Conservation (phyloP, 2,113 vertebrate species). For the Festucalex cinctus region DNA sequence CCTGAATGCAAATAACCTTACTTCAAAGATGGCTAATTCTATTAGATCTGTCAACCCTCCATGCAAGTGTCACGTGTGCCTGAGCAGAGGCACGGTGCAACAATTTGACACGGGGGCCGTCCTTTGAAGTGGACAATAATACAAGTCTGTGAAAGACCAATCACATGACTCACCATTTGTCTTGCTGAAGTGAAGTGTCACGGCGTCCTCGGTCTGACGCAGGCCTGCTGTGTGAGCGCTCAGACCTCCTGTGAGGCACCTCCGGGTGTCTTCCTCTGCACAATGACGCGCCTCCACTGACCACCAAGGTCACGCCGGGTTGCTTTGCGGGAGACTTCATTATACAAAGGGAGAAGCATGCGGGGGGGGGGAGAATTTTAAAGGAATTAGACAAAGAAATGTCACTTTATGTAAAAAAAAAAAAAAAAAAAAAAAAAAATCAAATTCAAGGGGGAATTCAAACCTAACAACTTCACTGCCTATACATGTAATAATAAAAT, state of each 20-base stretch:
- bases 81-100: conserved; percentile 31
- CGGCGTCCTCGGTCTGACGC: conserved; percentile 15
- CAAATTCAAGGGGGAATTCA: neutral
- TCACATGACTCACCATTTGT: conserved; percentile 70
- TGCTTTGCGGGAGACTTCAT: neutral
- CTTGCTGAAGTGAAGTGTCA: conserved; percentile 65
- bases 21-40: conserved; percentile 19
- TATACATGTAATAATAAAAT: too few species aligned
- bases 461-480: too few species aligned
- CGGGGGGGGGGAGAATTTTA: neutral
- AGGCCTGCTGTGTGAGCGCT: conserved; percentile 3
- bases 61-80: conserved; percentile 15
- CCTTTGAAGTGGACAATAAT: conserved; percentile 63
- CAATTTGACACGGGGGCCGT: conserved; percentile 48
- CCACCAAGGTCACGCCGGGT: conserved; percentile 16
- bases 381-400: neutral
- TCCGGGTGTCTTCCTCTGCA: conserved; percentile 30
- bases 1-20: conserved; percentile 4
- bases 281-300: conserved; percentile 22
- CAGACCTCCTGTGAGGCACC: conserved; percentile 37
- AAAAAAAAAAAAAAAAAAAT: neutral
- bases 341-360: neutral
- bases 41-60: neutral
- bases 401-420: neutral
- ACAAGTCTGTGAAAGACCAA: conserved; percentile 59